These are phyloP conservation scores for Nasonia longicornis DNA, from an alignment of 1,140 invertebrate genomes.

Conservation along the genomic window DNA sequence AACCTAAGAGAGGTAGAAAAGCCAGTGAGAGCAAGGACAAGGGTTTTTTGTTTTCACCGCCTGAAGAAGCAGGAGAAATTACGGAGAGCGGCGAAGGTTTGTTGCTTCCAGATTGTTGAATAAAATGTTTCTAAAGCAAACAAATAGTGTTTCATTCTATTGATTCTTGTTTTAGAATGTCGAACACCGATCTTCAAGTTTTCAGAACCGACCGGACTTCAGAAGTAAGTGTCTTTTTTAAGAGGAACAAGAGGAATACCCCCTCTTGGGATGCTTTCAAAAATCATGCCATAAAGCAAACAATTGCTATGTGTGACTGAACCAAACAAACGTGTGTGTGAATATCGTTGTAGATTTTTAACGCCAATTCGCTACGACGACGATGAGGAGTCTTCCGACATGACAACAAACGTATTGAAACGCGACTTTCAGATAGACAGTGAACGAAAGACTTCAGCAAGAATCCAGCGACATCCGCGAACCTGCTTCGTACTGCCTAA, in stretches of 20 bases:
- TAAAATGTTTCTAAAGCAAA: neutral
- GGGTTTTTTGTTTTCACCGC: constrained; percentile 55
- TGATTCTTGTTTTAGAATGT: constrained; percentile 50
- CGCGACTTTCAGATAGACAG: neutral
- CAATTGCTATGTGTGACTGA: constrained; percentile 24
- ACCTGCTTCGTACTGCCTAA: constrained; percentile 45
- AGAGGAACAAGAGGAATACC: neutral
- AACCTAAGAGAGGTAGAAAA: constrained; percentile 50
- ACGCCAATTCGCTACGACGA: constrained; percentile 25
- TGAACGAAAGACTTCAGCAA: neutral
- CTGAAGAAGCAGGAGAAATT: constrained; percentile 44
- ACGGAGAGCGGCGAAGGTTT: constrained; percentile 4
- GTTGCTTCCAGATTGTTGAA: constrained; percentile 3
- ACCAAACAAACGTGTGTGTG: constrained; percentile 24
- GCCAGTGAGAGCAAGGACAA: constrained; percentile 39
- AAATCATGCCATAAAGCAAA: constrained; percentile 25
- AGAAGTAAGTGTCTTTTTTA: constrained; percentile 44
- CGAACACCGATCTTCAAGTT: constrained; percentile 57
- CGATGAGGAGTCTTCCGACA: constrained; percentile 38
- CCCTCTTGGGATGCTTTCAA: constrained; percentile 18
- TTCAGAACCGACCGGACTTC: constrained; percentile 53
- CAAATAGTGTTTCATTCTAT: constrained; percentile 10
- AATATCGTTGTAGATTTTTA: constrained; percentile 43
- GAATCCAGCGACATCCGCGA: constrained; percentile 28
- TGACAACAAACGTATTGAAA: constrained; percentile 9